Evolutionary conservation across 2,113 vertebrate genomes (phyloP).

Genomic region (Brachyhypopomus occidentalis): DNA sequence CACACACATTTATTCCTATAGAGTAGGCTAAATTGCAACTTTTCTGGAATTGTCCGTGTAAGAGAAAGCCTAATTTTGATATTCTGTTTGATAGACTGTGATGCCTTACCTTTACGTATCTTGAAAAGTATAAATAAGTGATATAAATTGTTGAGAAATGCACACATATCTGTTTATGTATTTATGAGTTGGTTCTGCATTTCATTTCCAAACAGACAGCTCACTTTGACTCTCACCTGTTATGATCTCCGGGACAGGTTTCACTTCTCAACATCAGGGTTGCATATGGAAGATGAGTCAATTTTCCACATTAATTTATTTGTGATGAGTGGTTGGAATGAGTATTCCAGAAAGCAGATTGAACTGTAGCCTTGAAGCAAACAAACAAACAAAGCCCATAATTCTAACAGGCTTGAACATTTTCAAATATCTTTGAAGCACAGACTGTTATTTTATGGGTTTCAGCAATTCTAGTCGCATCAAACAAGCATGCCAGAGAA

Average conservation of each 20-base stretch:
- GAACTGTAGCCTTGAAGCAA: neutral
- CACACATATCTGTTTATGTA: no score
- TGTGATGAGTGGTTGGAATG: neutral
- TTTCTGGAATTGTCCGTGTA: neutral
- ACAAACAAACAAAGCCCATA: neutral
- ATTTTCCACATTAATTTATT: no score
- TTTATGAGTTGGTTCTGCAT: no score
- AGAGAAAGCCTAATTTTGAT: neutral
- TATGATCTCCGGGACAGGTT: no score
- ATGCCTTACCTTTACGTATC: neutral
- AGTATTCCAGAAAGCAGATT: neutral
- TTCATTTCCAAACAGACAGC: no score
- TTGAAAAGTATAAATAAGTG: neutral
- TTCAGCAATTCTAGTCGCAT: constrained; percentile 14
- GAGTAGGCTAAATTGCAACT: neutral
- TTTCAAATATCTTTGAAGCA: neutral
- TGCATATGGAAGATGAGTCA: no score
- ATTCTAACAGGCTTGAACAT: no score
- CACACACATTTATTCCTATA: neutral
- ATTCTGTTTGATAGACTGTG: neutral
- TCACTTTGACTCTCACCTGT: no score
- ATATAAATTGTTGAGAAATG: neutral
- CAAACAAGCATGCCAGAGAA: neutral
- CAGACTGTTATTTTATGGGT: constrained; percentile 23
- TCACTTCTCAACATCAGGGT: no score